phyloP scores from a whole-genome alignment of 1,140 invertebrate genomes.

The Leptonema lineaticorne region DNA sequence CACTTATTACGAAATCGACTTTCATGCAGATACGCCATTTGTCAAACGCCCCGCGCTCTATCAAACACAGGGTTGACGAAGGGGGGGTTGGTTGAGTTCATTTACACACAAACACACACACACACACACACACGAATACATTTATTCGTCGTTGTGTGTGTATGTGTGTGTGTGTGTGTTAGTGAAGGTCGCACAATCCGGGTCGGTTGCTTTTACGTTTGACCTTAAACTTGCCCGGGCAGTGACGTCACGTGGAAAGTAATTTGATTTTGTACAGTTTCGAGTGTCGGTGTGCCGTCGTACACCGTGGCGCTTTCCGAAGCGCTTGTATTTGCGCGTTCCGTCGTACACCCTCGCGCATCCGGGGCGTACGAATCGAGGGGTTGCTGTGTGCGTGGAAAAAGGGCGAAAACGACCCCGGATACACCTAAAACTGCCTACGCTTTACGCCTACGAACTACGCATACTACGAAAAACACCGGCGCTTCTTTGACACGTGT shows the following conservation, averaged over 20 bases:
- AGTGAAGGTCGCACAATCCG: neutral
- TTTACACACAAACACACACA: neutral
- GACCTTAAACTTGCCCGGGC: conserved; percentile 30
- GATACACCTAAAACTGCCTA: neutral
- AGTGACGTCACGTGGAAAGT: conserved; percentile 23
- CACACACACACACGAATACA: neutral
- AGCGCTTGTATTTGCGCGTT: too few species aligned
- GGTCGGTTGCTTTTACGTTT: neutral
- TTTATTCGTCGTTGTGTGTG: neutral
- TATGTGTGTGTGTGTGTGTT: neutral
- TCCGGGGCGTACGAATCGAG: too few species aligned
- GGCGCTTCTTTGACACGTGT: conserved; percentile 1
- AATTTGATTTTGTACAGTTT: conserved; percentile 20
- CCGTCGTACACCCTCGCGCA: too few species aligned
- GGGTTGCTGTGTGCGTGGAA: too few species aligned
- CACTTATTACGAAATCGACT: neutral
- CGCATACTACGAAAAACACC: neutral
- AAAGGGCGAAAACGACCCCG: too few species aligned
- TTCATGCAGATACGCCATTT: neutral
- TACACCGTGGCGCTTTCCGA: too few species aligned
- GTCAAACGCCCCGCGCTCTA: too few species aligned
- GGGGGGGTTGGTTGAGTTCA: too few species aligned
- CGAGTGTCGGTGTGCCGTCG: too few species aligned
- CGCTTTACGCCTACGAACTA: neutral
- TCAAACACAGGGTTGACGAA: too few species aligned